Evolutionary conservation across 2,797 vertebrate species (phyloP).

Genomic region (Dipus sagitta): DNA sequence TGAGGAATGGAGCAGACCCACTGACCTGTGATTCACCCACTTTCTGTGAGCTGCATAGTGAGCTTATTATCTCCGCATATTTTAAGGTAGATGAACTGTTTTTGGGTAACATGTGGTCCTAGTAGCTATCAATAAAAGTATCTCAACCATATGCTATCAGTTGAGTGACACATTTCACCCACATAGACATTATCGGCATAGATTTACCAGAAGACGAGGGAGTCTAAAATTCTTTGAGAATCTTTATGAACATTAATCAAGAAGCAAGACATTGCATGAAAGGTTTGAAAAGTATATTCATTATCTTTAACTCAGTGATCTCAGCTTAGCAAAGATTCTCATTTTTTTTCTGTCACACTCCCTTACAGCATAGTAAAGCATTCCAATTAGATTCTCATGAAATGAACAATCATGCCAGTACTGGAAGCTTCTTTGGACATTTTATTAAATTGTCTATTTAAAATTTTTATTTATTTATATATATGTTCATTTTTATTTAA

Average conservation of each 20-base stretch:
- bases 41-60: constrained; percentile 72
- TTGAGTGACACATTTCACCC: constrained; percentile 1
- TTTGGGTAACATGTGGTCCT: constrained; percentile 67
- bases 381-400: constrained; percentile 38
- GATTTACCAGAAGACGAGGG: not conserved
- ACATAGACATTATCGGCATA: not conserved
- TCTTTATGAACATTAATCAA: constrained; percentile 58
- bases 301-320: constrained; percentile 15
- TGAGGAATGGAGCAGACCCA: constrained; percentile 68
- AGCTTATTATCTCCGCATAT: constrained; percentile 64
- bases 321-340: not conserved
- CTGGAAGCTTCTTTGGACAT: not conserved
- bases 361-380: constrained; percentile 20
- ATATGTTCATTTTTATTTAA: too few relatives aligned
- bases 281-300: not conserved
- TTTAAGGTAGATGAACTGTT: constrained; percentile 50
- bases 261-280: not conserved
- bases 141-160: not conserved
- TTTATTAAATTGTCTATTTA: constrained; percentile 37
- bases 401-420: not conserved
- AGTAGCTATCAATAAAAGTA: constrained; percentile 42
- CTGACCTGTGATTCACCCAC: constrained; percentile 81
- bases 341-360: not conserved
- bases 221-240: not conserved
- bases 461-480: too few relatives aligned